A percentile compares a stretch with the other conserved stretches of the same genome.
phyloP scores from a whole-genome alignment of 2,113 vertebrate species.

The Haemorhous mexicanus region DNA sequence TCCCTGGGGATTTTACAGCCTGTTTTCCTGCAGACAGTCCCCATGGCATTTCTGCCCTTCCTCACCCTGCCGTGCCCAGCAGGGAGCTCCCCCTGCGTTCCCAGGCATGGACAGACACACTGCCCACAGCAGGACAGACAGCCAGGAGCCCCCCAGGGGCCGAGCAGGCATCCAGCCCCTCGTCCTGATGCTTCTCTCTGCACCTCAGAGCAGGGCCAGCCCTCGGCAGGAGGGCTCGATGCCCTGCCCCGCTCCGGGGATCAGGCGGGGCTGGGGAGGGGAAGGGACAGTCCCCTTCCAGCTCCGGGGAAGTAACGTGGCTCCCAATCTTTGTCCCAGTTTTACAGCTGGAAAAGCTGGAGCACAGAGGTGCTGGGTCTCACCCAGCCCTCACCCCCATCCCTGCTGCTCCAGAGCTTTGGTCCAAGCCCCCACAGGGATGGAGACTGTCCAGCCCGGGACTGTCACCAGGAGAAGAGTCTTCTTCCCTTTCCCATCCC shows the following conservation, averaged over 20 bases:
- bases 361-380: neutral
- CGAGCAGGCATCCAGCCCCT: neutral
- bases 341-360: slow-evolving; percentile 16
- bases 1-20: rapidly evolving
- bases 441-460: neutral
- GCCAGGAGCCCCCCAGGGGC: neutral
- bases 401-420: neutral
- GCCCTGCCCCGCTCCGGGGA: neutral
- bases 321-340: neutral
- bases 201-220: neutral
- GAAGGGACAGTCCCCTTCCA: neutral
- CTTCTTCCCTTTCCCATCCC: neutral
- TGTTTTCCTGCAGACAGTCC: neutral
- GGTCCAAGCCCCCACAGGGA: rapidly evolving
- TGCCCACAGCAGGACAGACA: neutral
- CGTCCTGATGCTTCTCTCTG: neutral
- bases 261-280: neutral
- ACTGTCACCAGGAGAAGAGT: neutral
- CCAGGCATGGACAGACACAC: neutral
- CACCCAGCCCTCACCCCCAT: neutral
- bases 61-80: rapidly evolving
- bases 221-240: rapidly evolving
- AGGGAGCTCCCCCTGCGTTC: no score
- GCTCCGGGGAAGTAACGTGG: neutral
- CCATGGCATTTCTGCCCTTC: rapidly evolving